Conservation (phyloP, 2,888 invertebrate species). For the Trilocha varians region DNA sequence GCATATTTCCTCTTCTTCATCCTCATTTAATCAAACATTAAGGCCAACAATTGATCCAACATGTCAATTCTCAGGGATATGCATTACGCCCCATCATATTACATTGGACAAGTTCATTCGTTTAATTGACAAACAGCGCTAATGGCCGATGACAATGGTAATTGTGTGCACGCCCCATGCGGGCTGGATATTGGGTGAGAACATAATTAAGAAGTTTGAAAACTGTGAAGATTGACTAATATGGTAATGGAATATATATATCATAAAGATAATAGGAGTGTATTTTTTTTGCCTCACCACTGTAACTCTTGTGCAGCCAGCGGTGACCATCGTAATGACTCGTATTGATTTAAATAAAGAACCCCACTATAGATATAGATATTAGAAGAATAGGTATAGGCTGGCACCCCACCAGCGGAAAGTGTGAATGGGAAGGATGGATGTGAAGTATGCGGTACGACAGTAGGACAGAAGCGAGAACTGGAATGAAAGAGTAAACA, state of each 20-base stretch:
- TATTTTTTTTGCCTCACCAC: too few relatives aligned
- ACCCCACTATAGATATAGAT: too few relatives aligned
- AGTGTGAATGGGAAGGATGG: too few relatives aligned
- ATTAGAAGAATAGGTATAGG: too few relatives aligned
- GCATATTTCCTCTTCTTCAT: background rate
- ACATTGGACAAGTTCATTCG: conserved; percentile 34
- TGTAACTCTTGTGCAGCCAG: too few relatives aligned
- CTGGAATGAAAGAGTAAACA: too few relatives aligned
- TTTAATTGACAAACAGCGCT: conserved; percentile 38
- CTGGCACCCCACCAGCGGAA: too few relatives aligned
- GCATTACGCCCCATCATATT: conserved; percentile 24
- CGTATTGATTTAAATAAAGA: too few relatives aligned
- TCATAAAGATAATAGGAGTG: background rate
- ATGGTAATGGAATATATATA: background rate
- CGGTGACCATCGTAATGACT: too few relatives aligned
- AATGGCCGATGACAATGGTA: conserved; percentile 53
- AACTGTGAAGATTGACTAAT: background rate
- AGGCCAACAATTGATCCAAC: background rate
- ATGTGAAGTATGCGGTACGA: too few relatives aligned
- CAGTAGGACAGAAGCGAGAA: too few relatives aligned
- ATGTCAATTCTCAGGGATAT: conserved; percentile 3
- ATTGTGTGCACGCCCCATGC: conserved; percentile 37
- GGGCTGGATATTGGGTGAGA: conserved; percentile 20
- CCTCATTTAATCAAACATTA: background rate
- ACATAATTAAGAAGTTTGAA: background rate